A percentile compares a stretch with the other conserved stretches of the same genome.
Evolutionary conservation across 2,888 invertebrate species (phyloP).

Genomic region (Lacanobia wlatinum): DNA sequence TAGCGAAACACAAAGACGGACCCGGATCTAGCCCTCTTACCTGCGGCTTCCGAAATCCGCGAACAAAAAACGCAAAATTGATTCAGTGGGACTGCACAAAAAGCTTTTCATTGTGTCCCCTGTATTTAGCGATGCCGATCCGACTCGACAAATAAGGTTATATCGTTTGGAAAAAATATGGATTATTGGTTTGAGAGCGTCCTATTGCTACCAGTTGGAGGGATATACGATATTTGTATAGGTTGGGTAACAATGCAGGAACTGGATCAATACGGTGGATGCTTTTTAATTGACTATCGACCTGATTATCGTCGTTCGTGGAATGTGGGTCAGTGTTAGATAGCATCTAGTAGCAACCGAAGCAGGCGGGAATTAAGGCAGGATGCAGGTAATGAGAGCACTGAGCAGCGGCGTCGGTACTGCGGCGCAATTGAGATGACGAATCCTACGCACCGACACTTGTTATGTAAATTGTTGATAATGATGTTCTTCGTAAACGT

Average conservation of each 20-base stretch:
- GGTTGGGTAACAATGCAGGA: slow-evolving; percentile 64
- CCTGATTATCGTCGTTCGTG: slow-evolving; percentile 78
- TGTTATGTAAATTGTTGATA: slow-evolving; percentile 20
- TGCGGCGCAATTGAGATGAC: slow-evolving; percentile 66
- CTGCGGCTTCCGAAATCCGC: slow-evolving; percentile 90
- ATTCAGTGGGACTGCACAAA: slow-evolving; percentile 86
- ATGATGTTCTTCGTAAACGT: slow-evolving; percentile 38
- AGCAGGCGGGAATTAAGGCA: slow-evolving; percentile 76
- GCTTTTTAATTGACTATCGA: slow-evolving; percentile 82
- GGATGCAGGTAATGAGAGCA: slow-evolving; percentile 84
- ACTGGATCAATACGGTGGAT: slow-evolving; percentile 72
- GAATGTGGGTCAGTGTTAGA: slow-evolving; percentile 87
- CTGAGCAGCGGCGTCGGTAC: slow-evolving; percentile 54
- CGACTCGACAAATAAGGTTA: slow-evolving; percentile 86
- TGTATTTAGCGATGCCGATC: slow-evolving; percentile 86
- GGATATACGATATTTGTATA: slow-evolving; percentile 57
- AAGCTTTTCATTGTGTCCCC: slow-evolving; percentile 84
- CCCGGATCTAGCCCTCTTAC: slow-evolving; percentile 89
- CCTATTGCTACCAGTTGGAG: slow-evolving; percentile 63
- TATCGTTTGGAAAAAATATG: slow-evolving; percentile 84
- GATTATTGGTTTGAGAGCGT: slow-evolving; percentile 82
- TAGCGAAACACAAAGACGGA: slow-evolving; percentile 79
- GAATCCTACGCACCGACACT: slow-evolving; percentile 64
- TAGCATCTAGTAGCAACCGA: slow-evolving; percentile 60
- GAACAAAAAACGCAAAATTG: slow-evolving; percentile 87